These are phyloP conservation scores for Choristoneura fumiferana DNA, from an alignment of 1,140 invertebrate species.

Conservation along the genomic window DNA sequence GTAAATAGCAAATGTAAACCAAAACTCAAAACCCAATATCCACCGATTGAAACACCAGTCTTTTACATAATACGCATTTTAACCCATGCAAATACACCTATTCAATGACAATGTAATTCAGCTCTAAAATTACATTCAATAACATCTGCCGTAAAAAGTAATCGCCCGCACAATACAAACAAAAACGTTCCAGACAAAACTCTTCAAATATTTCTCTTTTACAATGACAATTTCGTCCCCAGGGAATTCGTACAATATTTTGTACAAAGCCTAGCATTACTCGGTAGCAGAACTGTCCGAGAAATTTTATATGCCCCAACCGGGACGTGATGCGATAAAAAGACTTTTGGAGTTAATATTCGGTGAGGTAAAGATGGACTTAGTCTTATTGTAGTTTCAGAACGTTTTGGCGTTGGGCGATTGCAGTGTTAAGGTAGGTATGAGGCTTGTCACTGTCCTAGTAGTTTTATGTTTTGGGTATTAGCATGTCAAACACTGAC, in stretches of 20 bases:
- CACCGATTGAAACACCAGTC: too few species aligned
- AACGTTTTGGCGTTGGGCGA: background rate
- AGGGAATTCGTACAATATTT: conserved; percentile 19
- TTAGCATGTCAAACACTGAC: too few species aligned
- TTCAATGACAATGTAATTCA: background rate
- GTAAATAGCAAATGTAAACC: too few species aligned
- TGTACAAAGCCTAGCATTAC: conserved; percentile 19
- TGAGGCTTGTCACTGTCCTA: too few species aligned
- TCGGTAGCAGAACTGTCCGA: conserved; percentile 13
- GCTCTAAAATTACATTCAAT: background rate
- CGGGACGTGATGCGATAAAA: conserved; percentile 16
- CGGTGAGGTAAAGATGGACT: background rate
- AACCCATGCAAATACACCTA: too few species aligned
- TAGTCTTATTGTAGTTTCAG: background rate
- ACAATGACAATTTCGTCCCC: conserved; percentile 14
- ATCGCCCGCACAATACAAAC: background rate
- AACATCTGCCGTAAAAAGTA: background rate
- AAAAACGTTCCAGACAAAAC: background rate
- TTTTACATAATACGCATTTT: too few species aligned
- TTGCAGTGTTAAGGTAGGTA: too few species aligned
- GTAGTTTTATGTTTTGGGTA: too few species aligned
- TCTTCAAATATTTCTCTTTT: conserved; percentile 12
- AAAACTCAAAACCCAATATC: too few species aligned
- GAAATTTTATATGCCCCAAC: conserved; percentile 17
- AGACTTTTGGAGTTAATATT: conserved; percentile 9